These are phyloP conservation scores for Valencia hispanica DNA, from an alignment of 2,797 vertebrate species.

Conservation along the genomic window DNA sequence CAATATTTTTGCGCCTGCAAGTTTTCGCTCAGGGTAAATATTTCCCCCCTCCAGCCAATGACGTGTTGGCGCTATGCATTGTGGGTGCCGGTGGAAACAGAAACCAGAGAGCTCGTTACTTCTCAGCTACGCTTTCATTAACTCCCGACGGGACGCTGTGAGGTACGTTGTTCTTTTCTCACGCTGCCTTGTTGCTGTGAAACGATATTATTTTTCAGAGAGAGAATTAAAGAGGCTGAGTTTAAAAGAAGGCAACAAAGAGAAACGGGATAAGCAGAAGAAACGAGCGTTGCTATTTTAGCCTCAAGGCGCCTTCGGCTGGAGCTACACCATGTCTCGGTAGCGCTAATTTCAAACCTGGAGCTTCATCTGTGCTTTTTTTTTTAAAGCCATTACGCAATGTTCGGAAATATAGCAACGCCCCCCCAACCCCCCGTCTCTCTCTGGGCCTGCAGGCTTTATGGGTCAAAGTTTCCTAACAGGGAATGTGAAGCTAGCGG, in stretches of 20 bases:
- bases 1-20: constrained; percentile 16
- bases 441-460: neutral
- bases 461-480: neutral
- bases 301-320: constrained; percentile 29
- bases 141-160: neutral
- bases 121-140: neutral
- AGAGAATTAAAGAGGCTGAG: accelerated
- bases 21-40: neutral
- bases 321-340: constrained; percentile 4
- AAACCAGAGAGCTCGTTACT: constrained; percentile 9
- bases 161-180: constrained; percentile 27
- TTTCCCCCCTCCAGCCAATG: accelerated
- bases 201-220: accelerated
- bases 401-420: accelerated
- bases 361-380: accelerated
- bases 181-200: accelerated
- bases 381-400: accelerated
- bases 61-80: constrained; percentile 52
- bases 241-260: too few species aligned
- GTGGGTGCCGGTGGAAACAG: constrained; percentile 58
- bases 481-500: neutral
- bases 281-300: neutral
- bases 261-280: neutral
- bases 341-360: neutral
- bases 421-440: too few species aligned